Evolutionary conservation across 1,140 invertebrate species (phyloP).

Genomic region (Palaemon carinicauda): DNA sequence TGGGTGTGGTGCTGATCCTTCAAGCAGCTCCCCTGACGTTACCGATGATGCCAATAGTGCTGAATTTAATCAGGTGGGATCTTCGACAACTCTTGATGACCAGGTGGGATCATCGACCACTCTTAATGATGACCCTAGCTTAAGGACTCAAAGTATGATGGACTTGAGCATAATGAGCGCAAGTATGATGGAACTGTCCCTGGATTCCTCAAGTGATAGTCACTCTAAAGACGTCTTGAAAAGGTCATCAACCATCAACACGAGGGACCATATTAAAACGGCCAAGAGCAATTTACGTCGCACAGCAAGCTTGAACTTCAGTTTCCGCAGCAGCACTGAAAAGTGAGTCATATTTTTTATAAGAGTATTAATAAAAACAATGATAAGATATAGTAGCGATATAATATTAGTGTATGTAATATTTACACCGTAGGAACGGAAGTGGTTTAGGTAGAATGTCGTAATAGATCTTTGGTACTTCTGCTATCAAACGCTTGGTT

Average conservation of each 20-base stretch:
- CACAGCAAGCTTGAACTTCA: slow-evolving; percentile 26
- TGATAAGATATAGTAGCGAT: no score
- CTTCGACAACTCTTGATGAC: no score
- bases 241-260: not conserved
- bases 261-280: not conserved
- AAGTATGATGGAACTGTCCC: slow-evolving; percentile 38
- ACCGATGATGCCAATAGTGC: no score
- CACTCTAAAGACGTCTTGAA: not conserved
- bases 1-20: no score
- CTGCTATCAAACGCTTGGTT: no score
- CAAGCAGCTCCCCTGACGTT: no score
- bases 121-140: not conserved
- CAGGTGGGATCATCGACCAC: no score
- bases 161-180: not conserved
- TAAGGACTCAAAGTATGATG: slow-evolving; percentile 9
- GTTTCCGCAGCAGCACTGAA: slow-evolving; percentile 15
- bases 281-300: not conserved
- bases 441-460: no score
- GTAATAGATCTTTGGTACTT: no score
- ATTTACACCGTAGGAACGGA: no score
- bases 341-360: slow-evolving; percentile 33
- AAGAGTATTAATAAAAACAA: not conserved
- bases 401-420: no score
- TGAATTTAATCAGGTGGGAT: no score
- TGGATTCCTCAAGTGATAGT: not conserved